phyloP scores from a whole-genome alignment of 2,888 invertebrate species.

The Xanthorhoe designata region DNA sequence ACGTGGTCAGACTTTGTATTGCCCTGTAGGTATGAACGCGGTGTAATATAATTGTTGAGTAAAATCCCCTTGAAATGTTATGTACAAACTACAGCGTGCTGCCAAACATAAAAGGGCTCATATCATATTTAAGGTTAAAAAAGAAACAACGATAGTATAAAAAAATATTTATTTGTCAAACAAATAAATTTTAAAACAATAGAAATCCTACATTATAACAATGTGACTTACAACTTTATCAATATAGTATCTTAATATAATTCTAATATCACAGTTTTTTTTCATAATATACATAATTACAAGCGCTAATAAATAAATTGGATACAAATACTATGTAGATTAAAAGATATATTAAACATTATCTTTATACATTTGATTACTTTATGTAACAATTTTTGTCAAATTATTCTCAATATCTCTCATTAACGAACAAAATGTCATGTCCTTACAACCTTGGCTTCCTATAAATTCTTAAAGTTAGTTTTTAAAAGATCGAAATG shows the following conservation, averaged over 20 bases:
- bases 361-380: conserved; percentile 7
- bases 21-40: no score
- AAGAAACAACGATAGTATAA: conserved; percentile 46
- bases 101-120: no score
- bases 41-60: no score
- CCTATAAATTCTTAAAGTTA: background rate
- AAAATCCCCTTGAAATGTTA: no score
- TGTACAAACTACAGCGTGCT: background rate
- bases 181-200: conserved; percentile 73
- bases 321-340: conserved; percentile 9
- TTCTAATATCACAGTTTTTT: conserved; percentile 77
- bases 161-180: conserved; percentile 80
- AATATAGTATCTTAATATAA: conserved; percentile 59
- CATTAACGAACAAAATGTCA: background rate
- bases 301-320: conserved; percentile 39
- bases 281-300: conserved; percentile 46
- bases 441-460: background rate
- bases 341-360: conserved; percentile 1
- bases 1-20: no score
- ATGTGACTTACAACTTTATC: conserved; percentile 58
- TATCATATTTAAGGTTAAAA: conserved; percentile 6
- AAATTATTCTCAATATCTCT: background rate
- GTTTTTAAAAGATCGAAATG: background rate
- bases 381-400: conserved; percentile 1
- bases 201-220: conserved; percentile 58